Percentiles rank a stretch among this genome's conserved stretches.
Evolutionary conservation across 2,888 invertebrate species (phyloP).

Genomic region (Apodemia hepburni): DNA sequence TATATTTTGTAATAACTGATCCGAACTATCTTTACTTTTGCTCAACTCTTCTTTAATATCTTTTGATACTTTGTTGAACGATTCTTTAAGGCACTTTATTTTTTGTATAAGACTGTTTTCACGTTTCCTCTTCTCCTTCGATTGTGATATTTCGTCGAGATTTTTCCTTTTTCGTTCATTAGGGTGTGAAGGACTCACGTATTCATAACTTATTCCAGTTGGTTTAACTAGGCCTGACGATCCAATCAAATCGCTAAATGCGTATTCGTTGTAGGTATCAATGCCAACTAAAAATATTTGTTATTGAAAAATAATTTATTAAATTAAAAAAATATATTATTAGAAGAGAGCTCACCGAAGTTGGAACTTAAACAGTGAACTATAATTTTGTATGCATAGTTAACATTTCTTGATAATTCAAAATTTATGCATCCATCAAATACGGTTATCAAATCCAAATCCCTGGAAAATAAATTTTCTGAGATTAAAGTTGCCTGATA

Average conservation of each 20-base stretch:
- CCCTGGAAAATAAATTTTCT: constrained; percentile 44
- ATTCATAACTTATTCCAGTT: not conserved
- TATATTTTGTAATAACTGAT: constrained; percentile 36
- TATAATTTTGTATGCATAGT: constrained; percentile 61
- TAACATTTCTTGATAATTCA: constrained; percentile 58
- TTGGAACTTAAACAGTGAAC: constrained; percentile 80
- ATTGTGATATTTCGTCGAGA: constrained; percentile 39
- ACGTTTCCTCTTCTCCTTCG: constrained; percentile 61
- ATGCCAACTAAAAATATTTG: constrained; percentile 63
- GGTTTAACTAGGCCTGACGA: not conserved
- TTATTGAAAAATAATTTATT: constrained; percentile 8
- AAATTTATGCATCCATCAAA: constrained; percentile 64
- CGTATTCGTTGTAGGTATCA: constrained; percentile 60
- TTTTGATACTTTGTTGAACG: constrained; percentile 46
- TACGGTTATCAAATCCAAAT: constrained; percentile 59
- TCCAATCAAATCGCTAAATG: constrained; percentile 45
- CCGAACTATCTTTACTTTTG: constrained; percentile 35
- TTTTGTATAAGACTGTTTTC: constrained; percentile 50
- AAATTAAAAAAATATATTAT: not conserved
- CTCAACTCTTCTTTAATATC: constrained; percentile 40
- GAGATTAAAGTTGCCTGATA: not conserved
- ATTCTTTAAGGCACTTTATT: constrained; percentile 50
- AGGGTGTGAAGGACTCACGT: not conserved
- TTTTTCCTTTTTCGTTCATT: constrained; percentile 38
- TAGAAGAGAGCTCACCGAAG: constrained; percentile 64